Percentiles rank a stretch among this genome's conserved stretches.
Conservation (phyloP, 2,113 vertebrate species). For the Hippolais icterina region DNA sequence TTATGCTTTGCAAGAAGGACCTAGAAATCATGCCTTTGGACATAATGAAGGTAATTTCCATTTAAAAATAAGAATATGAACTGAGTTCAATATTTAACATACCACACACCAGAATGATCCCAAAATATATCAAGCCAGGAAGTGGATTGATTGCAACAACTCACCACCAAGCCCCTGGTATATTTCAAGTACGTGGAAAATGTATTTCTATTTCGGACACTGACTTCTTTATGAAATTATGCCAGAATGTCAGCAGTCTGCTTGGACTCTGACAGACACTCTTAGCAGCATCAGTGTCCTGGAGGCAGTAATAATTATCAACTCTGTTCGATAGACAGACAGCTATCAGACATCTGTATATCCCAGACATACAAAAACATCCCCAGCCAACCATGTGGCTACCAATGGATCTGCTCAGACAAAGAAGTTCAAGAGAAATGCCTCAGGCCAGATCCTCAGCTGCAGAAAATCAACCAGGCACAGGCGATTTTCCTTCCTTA, state of each 20-base stretch:
- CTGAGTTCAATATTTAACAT: neutral
- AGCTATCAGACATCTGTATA: constrained; percentile 60
- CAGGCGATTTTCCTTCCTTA: neutral
- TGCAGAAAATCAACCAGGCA: constrained; percentile 51
- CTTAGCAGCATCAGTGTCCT: constrained; percentile 33
- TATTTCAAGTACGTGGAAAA: neutral
- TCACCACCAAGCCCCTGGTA: neutral
- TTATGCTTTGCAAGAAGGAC: neutral
- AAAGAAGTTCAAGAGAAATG: constrained; percentile 55
- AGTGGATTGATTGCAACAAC: constrained; percentile 13
- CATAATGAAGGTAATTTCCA: neutral
- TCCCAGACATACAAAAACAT: constrained; percentile 65
- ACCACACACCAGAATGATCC: neutral
- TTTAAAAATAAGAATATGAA: neutral
- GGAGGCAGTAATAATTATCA: constrained; percentile 33
- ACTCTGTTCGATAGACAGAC: constrained; percentile 30
- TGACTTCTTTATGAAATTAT: constrained; percentile 19
- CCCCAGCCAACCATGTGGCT: constrained; percentile 63
- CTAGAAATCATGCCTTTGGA: neutral
- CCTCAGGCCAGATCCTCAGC: constrained; percentile 58
- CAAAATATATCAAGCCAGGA: constrained; percentile 19
- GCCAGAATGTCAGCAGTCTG: neutral
- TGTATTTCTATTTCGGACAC: constrained; percentile 12
- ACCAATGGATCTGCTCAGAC: constrained; percentile 45
- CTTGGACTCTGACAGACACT: neutral